Conservation (phyloP, 2,113 vertebrate genomes). For the Pungitius pungitius region DNA sequence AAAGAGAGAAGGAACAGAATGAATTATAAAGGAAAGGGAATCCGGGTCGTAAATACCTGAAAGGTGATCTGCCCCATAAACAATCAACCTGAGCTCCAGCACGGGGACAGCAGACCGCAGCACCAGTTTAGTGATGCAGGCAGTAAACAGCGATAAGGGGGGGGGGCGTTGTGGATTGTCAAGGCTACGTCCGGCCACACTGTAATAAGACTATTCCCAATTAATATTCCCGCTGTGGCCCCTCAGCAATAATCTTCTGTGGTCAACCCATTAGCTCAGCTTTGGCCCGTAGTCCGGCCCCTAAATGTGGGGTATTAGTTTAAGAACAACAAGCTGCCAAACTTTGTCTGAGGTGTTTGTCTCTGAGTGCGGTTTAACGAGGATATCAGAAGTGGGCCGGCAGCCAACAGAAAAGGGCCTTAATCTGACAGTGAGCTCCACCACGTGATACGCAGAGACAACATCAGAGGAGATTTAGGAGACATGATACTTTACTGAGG, state of each 20-base stretch:
- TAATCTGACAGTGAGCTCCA: constrained; percentile 37
- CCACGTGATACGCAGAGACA: constrained; percentile 61
- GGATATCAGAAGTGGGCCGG: not conserved
- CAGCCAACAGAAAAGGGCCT: constrained; percentile 1
- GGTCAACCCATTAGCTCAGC: not conserved
- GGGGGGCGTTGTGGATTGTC: not conserved
- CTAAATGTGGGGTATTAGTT: too few species aligned
- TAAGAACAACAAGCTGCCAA: not conserved
- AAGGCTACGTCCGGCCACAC: not conserved
- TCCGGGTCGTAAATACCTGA: not conserved
- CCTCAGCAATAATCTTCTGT: too few species aligned
- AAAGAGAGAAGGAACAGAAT: not conserved
- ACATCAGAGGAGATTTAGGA: constrained; percentile 44
- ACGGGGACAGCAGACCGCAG: constrained; percentile 15
- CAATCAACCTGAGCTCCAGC: constrained; percentile 23
- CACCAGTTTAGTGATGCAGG: constrained; percentile 46
- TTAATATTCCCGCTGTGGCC: constrained; percentile 15
- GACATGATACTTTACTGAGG: constrained; percentile 41
- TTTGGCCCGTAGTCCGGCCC: not conserved
- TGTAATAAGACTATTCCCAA: constrained; percentile 49
- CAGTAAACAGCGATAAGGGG: constrained; percentile 1
- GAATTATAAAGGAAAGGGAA: not conserved
- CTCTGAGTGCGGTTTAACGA: constrained; percentile 24
- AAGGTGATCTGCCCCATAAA: constrained; percentile 6
- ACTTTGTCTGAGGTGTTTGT: not conserved